These are phyloP conservation scores for Cyanoramphus novaezelandiae DNA, from an alignment of 2,113 vertebrate genomes.

Conservation along the genomic window DNA sequence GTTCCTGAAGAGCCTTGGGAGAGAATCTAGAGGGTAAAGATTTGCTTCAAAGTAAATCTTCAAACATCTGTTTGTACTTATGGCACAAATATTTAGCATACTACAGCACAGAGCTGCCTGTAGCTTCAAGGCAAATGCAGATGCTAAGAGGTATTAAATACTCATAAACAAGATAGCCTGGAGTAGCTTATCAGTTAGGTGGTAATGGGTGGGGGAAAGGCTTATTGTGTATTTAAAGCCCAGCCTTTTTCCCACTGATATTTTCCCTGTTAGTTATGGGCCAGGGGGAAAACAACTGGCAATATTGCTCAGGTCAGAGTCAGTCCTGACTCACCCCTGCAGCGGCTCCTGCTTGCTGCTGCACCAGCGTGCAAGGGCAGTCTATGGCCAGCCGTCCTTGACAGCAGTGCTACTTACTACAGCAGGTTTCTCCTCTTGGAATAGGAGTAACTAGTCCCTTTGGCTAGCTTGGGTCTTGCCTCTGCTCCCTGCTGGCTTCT, in stretches of 20 bases:
- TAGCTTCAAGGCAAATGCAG: slow-evolving; percentile 66
- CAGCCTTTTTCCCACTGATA: not conserved
- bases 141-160: slow-evolving; percentile 55
- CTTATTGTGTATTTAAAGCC: not conserved
- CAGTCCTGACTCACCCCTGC: not conserved
- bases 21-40: slow-evolving; percentile 26
- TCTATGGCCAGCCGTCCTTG: not conserved
- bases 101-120: slow-evolving; percentile 63
- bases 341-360: not conserved
- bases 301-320: not conserved
- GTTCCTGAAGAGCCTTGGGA: slow-evolving; percentile 17
- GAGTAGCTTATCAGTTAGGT: not conserved
- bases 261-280: not conserved
- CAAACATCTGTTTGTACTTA: slow-evolving; percentile 70
- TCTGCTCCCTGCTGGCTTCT: not conserved
- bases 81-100: slow-evolving; percentile 58
- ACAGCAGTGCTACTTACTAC: not conserved
- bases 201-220: slow-evolving; percentile 12
- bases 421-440: not conserved
- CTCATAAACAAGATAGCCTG: slow-evolving; percentile 31
- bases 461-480: not conserved
- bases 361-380: not conserved
- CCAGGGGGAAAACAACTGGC: not conserved
- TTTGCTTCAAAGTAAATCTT: slow-evolving; percentile 70
- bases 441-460: not conserved